These are phyloP conservation scores for Umimayanthus kanabou DNA, from an alignment of 92 coral and sea anemone genomes.

Conservation along the genomic window DNA sequence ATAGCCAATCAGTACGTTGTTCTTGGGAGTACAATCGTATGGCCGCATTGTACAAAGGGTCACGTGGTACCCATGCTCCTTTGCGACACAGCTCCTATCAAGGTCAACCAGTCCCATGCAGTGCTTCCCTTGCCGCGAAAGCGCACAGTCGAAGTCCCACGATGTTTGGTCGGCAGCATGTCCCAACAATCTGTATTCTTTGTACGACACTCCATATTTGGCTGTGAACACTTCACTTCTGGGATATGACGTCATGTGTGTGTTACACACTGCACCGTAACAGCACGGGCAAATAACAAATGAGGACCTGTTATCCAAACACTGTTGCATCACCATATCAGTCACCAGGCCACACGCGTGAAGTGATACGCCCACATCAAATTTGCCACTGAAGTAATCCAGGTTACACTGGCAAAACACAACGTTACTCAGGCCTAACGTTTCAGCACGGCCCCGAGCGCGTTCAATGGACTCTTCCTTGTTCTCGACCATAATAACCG, in stretches of 20 bases:
- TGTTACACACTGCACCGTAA: slow-evolving; percentile 27
- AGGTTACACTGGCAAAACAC: slow-evolving; percentile 23
- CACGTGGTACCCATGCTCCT: slow-evolving; percentile 35
- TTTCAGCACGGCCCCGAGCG: slow-evolving; percentile 6
- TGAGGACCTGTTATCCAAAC: neutral
- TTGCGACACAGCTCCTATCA: slow-evolving; percentile 32
- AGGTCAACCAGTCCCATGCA: slow-evolving; percentile 41
- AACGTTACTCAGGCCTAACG: slow-evolving; percentile 14
- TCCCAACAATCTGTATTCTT: slow-evolving; percentile 25
- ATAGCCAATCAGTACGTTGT: slow-evolving; percentile 22
- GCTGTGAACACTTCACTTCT: slow-evolving; percentile 3
- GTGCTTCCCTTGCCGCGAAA: slow-evolving; percentile 30
- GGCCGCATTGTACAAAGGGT: slow-evolving; percentile 35
- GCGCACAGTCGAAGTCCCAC: slow-evolving; percentile 39
- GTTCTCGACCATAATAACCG: slow-evolving; percentile 29
- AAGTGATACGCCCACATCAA: slow-evolving; percentile 31
- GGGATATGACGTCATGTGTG: slow-evolving; percentile 37
- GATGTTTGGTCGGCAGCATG: slow-evolving; percentile 41
- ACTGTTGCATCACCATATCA: slow-evolving; percentile 43
- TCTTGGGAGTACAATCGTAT: slow-evolving; percentile 26
- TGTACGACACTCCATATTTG: slow-evolving; percentile 12
- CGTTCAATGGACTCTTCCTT: slow-evolving; percentile 43
- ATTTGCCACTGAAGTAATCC: slow-evolving; percentile 23
- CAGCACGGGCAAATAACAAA: slow-evolving; percentile 41
- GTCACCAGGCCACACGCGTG: slow-evolving; percentile 44